Percentiles rank a stretch among this genome's conserved stretches.
phyloP scores from a whole-genome alignment of 1,140 invertebrate species.

The Agrypnia vestita region DNA sequence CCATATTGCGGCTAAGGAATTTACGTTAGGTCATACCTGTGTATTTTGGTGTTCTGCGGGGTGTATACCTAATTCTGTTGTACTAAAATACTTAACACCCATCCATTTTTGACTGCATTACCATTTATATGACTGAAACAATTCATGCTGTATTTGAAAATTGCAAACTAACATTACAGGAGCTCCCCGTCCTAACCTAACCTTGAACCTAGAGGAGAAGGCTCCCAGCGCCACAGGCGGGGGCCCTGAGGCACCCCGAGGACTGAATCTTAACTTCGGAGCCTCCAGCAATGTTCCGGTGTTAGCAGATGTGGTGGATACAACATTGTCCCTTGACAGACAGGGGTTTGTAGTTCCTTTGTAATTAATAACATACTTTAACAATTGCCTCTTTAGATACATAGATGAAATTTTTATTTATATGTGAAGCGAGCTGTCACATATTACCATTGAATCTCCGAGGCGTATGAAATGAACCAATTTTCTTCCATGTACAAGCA shows the following conservation, averaged over 20 bases:
- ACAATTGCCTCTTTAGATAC: background rate
- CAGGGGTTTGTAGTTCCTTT: constrained; percentile 82
- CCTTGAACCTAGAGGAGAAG: constrained; percentile 79
- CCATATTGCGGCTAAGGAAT: too few relatives aligned
- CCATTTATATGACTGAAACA: too few relatives aligned
- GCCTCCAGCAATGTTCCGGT: constrained; percentile 73
- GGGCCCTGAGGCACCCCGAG: constrained; percentile 66
- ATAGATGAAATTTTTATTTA: background rate
- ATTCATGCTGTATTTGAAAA: constrained; percentile 37
- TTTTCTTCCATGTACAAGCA: too few relatives aligned
- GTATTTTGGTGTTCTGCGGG: too few relatives aligned
- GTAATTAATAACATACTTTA: constrained; percentile 52
- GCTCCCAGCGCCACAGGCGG: constrained; percentile 68
- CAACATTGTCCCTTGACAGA: constrained; percentile 85
- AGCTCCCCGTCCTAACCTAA: constrained; percentile 79
- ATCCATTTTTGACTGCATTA: too few relatives aligned
- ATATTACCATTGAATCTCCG: too few relatives aligned
- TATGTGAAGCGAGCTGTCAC: too few relatives aligned
- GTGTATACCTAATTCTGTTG: too few relatives aligned
- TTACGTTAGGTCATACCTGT: too few relatives aligned
- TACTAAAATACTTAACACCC: too few relatives aligned
- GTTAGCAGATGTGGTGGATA: constrained; percentile 83
- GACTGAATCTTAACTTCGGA: constrained; percentile 76
- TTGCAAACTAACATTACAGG: constrained; percentile 64
- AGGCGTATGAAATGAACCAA: too few relatives aligned